These are phyloP conservation scores for Meteorus sp. DNA, from an alignment of 1,140 invertebrate genomes.

Conservation along the genomic window DNA sequence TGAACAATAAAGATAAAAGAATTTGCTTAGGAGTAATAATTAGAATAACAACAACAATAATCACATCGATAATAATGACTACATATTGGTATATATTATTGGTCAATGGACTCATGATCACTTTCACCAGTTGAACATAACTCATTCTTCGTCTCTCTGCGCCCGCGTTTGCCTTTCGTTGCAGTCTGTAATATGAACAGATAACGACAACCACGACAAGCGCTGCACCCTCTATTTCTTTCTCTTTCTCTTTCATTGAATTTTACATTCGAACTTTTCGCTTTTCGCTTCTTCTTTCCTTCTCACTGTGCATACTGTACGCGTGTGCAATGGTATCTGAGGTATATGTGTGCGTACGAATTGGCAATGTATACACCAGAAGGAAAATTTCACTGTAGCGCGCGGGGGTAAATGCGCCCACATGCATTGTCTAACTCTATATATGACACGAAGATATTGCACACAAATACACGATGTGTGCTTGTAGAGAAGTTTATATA, in stretches of 20 bases:
- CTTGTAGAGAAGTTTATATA: background rate
- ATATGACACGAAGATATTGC: constrained; percentile 17
- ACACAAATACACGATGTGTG: background rate
- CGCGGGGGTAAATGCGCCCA: constrained; percentile 35
- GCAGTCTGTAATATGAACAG: constrained; percentile 1
- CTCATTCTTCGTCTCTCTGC: constrained; percentile 22
- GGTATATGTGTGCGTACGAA: no score
- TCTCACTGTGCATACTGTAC: no score
- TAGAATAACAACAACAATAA: no score
- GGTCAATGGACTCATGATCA: constrained; percentile 25
- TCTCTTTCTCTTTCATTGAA: no score
- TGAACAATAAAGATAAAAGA: no score
- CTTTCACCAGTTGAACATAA: constrained; percentile 30
- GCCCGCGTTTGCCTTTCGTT: background rate
- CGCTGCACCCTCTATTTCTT: no score
- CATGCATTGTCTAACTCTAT: constrained; percentile 42
- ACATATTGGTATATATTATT: no score
- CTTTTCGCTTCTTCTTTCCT: no score
- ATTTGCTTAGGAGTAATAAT: no score
- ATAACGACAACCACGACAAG: constrained; percentile 3
- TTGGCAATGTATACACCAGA: background rate
- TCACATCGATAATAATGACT: no score
- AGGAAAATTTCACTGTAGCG: constrained; percentile 22
- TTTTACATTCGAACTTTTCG: no score
- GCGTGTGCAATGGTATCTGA: no score